Base-by-base conservation (phyloP, 2,888 invertebrate species). In the Phyllotreta cruciferae region DNA sequence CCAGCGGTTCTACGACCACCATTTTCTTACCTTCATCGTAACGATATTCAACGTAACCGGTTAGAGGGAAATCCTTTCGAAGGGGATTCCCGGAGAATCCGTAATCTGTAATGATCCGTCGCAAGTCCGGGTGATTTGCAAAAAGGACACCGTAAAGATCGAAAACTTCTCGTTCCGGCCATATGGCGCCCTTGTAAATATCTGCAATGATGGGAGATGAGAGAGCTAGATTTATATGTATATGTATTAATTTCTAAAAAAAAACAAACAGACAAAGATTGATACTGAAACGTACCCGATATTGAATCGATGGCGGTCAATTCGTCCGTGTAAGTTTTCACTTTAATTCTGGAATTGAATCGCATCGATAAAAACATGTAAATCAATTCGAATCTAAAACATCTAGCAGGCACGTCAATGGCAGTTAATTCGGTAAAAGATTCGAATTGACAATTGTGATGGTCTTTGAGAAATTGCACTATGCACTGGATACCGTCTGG, bases 131-230 rank as follows among this genome's bases (percentile, higher is more conserved):
- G 82, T 99, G 98, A 80, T 97, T 94, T 6, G 92, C 88, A 83
- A 99, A 99, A 85, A 95, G 97, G 8, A 99, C 93, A 42, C 99
- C 99, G 79, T 86, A 99, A 97, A 99, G 95, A 78, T 99, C 99
- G 94, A 96, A 99, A 57, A 98, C 89, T 82, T 94, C 94, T 69
- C 94, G 85, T 79, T 94, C 94, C 72, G 93, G 93, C 99, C 99
- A 99, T 79, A 98, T 92, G 7, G 98, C 96, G 36, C 91, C 96
- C 81, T 90, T 89, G 78, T 88, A 94, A 0, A 98, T 85, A 6
- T 88, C 88, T 58, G n/a, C n/a, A n/a, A n/a, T n/a, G n/a, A n/a
- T n/a, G n/a, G n/a, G n/a, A n/a, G n/a, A n/a, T n/a, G n/a, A n/a
- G n/a, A n/a, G n/a, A n/a, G n/a, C n/a, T n/a, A n/a, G n/a, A n/a